phyloP scores from a whole-genome alignment of 2,797 vertebrate genomes.

The Ataeniobius toweri region DNA sequence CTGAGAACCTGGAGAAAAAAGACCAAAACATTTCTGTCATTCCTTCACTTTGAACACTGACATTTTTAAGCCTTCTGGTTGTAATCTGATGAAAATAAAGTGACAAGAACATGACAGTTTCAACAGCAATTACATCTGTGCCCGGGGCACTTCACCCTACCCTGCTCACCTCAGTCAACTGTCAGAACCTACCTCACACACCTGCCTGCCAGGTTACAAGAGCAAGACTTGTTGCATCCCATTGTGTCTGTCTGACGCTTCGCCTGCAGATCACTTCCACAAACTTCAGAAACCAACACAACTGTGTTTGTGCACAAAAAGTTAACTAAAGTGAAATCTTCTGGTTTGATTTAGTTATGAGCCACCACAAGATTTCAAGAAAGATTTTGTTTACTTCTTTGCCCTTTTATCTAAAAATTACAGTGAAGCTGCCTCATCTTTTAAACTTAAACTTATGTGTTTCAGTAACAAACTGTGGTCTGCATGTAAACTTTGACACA shows the following conservation, averaged over 20 bases:
- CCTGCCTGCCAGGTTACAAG: conserved; percentile 8
- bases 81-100: conserved; percentile 14
- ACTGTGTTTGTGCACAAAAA: not conserved
- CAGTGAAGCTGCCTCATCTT: no score
- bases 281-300: not conserved
- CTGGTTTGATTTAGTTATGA: not conserved
- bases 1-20: not conserved
- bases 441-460: conserved; percentile 1
- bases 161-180: conserved; percentile 23
- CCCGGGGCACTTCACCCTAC: conserved; percentile 27
- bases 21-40: not conserved
- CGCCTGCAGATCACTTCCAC: not conserved
- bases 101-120: conserved; percentile 41
- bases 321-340: not conserved
- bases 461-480: conserved; percentile 20
- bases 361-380: no score
- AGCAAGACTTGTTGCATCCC: conserved; percentile 9
- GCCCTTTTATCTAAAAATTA: no score
- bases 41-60: not conserved
- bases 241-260: conserved; percentile 1
- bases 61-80: conserved; percentile 6
- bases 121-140: conserved; percentile 35
- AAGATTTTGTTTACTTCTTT: no score
- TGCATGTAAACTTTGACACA: conserved; percentile 24
- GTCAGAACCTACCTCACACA: conserved; percentile 16